Conservation (phyloP, 1,140 invertebrate species). For the Pygmarrhopalites habei region DNA sequence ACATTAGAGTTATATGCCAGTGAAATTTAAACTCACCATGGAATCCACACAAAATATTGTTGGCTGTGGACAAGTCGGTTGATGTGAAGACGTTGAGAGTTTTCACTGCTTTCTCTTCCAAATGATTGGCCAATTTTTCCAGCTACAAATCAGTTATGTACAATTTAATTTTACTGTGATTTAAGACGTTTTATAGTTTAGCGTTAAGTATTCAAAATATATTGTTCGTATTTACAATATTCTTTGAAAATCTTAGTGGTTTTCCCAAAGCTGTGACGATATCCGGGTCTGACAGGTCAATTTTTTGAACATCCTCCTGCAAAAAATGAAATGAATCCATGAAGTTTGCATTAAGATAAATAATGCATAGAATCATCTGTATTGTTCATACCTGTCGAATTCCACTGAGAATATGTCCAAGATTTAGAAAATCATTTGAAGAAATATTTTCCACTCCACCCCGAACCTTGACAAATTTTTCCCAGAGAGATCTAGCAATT, state of each 20-base stretch:
- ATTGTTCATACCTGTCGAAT: no score
- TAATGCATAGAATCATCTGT: no score
- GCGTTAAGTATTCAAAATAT: no score
- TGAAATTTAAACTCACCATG: no score
- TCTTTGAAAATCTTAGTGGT: constrained; percentile 31
- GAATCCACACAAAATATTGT: constrained; percentile 36
- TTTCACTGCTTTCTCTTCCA: constrained; percentile 20
- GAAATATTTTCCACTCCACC: constrained; percentile 12
- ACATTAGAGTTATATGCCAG: no score
- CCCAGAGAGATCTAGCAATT: constrained; percentile 27
- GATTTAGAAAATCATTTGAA: constrained; percentile 6
- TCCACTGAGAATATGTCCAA: constrained; percentile 29
- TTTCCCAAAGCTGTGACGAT: constrained; percentile 26
- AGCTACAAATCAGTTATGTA: constrained; percentile 14
- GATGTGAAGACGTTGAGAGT: constrained; percentile 13
- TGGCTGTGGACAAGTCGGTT: constrained; percentile 18
- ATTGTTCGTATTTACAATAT: constrained; percentile 29
- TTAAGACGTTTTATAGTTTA: no score
- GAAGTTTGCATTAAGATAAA: no score
- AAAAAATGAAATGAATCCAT: no score
- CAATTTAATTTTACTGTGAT: no score
- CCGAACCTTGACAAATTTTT: constrained; percentile 20
- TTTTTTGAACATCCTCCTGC: constrained; percentile 19
- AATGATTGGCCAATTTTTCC: constrained; percentile 27
- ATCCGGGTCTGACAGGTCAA: constrained; percentile 27